Evolutionary conservation across 2,888 invertebrate species (phyloP), one percentile per base, ranked within the genome.

Genomic region (Macroteleia sp.): DNA sequence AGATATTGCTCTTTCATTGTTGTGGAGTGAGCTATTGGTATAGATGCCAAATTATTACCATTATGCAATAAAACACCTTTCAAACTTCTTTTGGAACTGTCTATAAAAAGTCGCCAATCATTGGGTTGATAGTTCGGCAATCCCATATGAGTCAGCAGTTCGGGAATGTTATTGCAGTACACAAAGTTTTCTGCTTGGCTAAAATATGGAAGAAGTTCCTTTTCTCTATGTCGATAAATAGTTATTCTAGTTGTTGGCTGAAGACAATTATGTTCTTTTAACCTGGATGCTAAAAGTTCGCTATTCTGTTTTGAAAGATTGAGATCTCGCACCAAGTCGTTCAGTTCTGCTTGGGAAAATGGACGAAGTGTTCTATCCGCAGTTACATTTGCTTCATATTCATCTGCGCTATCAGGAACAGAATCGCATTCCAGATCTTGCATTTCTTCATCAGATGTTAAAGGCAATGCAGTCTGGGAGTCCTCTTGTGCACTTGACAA

Each of bases 71-170:
- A 69, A 16, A 85, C 80, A 39, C 78, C 78, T 79, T 86, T 84
- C 2, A 85, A 73, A 74, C 83, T 85, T 57, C 30, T 34, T 71
- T 82, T 84, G 2, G 80, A 83, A 2, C 74, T 50, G 30, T 74
- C 59, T 61, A 66, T 61, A 57, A 59, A 70, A 59, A 64, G 73
- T 16, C 73, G 56, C 71, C 62, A 71, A 32, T 62, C 44, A 42
- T 41, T 48, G 22, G 62, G 20, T 5, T 30, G 8, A 10, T 30
- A 9, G 10, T 30, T 30, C 8, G 2, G 2, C 5, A 10, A 4
- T 30, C 9, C 30, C 10, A 30, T 9, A 9, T 10, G 5, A 4
- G 10, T 30, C 8, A 30, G 8, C 10, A 30, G 2, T 30, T 30
- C 30, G 9, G 30, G 10, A 30, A 30, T 30, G 10, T 30, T 30